Percentiles rank a stretch among this genome's conserved stretches.
Evolutionary conservation across 1,140 invertebrate genomes (phyloP).

Genomic region (Euwallacea fornicatus): DNA sequence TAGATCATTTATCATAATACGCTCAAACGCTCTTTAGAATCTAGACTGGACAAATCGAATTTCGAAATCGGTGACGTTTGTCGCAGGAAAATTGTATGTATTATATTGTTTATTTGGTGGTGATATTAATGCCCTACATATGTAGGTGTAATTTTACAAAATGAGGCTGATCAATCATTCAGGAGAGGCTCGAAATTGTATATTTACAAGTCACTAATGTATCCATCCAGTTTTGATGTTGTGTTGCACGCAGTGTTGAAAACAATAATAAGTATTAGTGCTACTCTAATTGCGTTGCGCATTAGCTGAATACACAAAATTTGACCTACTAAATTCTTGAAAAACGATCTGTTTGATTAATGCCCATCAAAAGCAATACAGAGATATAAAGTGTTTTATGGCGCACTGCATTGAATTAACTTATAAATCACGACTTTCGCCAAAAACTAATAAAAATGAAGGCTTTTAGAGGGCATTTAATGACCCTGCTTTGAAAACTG

Average conservation of each 20-base stretch:
- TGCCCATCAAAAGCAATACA: constrained; percentile 14
- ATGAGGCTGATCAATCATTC: constrained; percentile 10
- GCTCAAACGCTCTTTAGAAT: neutral
- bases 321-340: neutral
- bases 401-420: constrained; percentile 24
- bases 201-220: constrained; percentile 1
- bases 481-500: constrained; percentile 26
- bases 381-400: constrained; percentile 23
- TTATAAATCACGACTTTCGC: constrained; percentile 27
- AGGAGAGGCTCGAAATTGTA: neutral
- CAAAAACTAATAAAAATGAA: constrained; percentile 30
- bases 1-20: neutral
- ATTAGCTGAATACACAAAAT: neutral
- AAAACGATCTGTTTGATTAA: constrained; percentile 5
- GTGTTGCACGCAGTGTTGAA: neutral
- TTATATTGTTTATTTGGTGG: constrained; percentile 8
- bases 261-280: no score
- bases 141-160: constrained; percentile 11
- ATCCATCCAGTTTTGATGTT: constrained; percentile 3
- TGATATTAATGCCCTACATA: neutral
- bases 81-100: neutral
- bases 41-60: neutral
- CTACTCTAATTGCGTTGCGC: no score
- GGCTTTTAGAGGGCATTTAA: constrained; percentile 23
- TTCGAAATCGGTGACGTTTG: neutral